Evolutionary conservation across 2,113 vertebrate genomes (phyloP).

Genomic region (Holacanthus passer): DNA sequence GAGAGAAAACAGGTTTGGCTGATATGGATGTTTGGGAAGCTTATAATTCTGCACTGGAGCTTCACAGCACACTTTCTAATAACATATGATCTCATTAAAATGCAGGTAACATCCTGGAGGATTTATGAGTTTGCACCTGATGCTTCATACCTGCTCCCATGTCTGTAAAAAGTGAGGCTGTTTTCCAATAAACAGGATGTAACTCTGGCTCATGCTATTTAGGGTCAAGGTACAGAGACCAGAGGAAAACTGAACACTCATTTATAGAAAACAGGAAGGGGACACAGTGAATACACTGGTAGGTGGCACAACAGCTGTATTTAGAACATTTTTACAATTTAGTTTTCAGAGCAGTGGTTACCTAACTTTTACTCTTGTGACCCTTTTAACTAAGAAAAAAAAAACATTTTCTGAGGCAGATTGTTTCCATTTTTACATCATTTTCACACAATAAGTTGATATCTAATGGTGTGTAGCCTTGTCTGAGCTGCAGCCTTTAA

Average conservation of each 20-base stretch:
- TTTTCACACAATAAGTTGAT: no score
- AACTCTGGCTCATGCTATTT: background rate
- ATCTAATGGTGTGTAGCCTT: no score
- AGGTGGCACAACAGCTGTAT: background rate
- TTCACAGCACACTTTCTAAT: background rate
- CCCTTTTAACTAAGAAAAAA: no score
- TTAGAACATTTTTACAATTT: no score
- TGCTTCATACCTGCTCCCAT: constrained; percentile 12
- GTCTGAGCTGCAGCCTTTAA: no score
- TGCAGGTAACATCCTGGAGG: background rate
- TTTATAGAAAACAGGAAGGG: background rate
- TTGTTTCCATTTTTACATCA: no score
- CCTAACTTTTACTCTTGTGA: no score
- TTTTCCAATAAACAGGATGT: constrained; percentile 20
- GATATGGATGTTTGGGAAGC: background rate
- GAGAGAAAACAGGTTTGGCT: background rate
- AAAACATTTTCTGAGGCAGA: no score
- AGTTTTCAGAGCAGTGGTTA: no score
- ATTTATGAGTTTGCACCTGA: constrained; percentile 38
- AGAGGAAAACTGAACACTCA: background rate
- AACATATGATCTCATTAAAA: constrained; percentile 19
- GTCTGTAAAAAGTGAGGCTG: constrained; percentile 15
- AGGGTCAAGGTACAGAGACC: constrained; percentile 11
- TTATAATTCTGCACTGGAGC: background rate
- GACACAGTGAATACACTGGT: background rate